phyloP scores from a whole-genome alignment of 1,140 invertebrate species.

The Platorchestia sp. region DNA sequence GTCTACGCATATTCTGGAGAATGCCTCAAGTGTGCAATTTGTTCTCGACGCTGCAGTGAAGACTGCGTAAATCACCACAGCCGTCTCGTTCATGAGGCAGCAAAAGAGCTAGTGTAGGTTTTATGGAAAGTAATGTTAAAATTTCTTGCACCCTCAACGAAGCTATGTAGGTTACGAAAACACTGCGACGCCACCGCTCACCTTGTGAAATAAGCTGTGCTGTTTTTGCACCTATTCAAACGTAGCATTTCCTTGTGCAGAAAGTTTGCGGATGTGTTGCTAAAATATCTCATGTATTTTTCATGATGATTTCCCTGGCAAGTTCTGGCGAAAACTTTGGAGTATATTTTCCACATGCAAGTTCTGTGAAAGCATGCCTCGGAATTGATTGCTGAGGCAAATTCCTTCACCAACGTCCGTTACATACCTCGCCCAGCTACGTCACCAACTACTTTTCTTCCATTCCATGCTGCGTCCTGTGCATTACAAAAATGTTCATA shows the following conservation, averaged over 20 bases:
- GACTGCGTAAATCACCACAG: background rate
- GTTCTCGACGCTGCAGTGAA: background rate
- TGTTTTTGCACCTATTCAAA: background rate
- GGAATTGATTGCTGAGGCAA: too few relatives aligned
- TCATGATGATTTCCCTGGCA: background rate
- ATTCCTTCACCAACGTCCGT: too few relatives aligned
- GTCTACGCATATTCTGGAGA: background rate
- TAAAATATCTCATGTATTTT: background rate
- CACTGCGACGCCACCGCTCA: background rate
- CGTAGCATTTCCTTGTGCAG: background rate
- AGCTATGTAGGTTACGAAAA: background rate
- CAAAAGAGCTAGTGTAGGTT: background rate
- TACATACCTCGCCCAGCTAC: too few relatives aligned
- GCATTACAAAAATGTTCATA: too few relatives aligned
- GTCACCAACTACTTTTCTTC: too few relatives aligned
- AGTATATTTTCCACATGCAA: too few relatives aligned
- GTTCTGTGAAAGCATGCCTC: too few relatives aligned
- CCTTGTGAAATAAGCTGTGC: background rate
- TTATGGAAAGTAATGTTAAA: background rate
- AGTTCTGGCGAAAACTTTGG: background rate
- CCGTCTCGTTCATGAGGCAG: background rate
- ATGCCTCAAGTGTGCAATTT: background rate
- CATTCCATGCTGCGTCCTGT: too few relatives aligned
- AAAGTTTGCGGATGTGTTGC: background rate
- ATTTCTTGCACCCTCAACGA: background rate